Evolutionary conservation across 2,888 invertebrate genomes (phyloP), one percentile per base, ranked within the genome.

Genomic region (Patella ulyssiponensis): DNA sequence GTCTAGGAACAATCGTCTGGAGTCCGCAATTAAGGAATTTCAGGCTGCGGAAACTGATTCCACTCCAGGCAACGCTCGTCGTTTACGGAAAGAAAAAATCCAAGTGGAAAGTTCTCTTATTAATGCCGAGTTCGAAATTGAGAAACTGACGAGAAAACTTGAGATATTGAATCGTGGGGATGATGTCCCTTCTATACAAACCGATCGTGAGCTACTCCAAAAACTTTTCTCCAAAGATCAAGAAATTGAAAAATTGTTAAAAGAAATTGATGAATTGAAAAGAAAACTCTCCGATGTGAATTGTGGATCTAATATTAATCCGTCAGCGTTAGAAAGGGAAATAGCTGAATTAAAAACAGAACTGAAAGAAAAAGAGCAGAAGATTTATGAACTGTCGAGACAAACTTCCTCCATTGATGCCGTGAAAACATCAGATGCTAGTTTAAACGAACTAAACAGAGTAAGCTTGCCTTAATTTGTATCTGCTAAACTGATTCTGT

Each of bases 81-180:
- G 80, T 64, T 64, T 86, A 17, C 77, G 86, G 58, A 86, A 83
- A 74, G 84, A 84, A 33, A 76, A 81, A 81, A 76, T 83, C 79
- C 56, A 84, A 51, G 75, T 79, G 9, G 84, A 86, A 53, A 84
- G 84, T 77, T 76, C 83, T 3, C 77, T 85, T 17, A 82, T 82
- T n/a, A 82, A 83, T 53, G 84, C 86, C 5, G 80, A 82, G 33
- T 74, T 82, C 11, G 80, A 79, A 69, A 79, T 85, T 12, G 82
- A 85, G 33, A 77, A 73, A 56, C 75, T 86, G 9, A 81, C 85
- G 70, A 69, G 73, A 33, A 76, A 81, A 56, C 73, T 81, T 27
- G 76, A 77, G 27, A 72, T 69, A 54, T 33, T 75, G 1, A 52
- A 75, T 33, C 74, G 79, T 27, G 70, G 44, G 0, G 72, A 77